Evolutionary conservation across 2,797 vertebrate genomes (phyloP), one percentile per base, ranked within the genome.

Genomic region (Esox lucius): DNA sequence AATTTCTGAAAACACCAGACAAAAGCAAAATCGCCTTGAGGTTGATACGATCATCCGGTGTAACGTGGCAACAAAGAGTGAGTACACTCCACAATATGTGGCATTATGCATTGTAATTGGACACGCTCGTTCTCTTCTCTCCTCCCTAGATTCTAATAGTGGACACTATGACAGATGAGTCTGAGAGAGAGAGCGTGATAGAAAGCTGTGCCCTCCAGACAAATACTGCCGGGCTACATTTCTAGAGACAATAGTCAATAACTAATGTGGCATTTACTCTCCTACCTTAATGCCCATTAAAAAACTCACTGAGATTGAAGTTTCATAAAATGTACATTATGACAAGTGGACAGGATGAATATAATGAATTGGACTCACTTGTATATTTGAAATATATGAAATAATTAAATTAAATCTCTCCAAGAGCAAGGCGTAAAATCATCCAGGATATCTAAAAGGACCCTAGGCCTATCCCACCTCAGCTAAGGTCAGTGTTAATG

Each of bases 31-130:
- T 76, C 35, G 73, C 83, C 86, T 73, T 17, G 17, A 26, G 78
- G 75, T 24, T 24, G 12, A 53, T 31, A 70, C 72, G 72, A 76
- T 80, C 70, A 80, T 75, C 83, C 79, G 31, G 67, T 4, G 6
- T 9, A 1, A 19, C 11, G 76, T 70, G 74, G 9, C 49, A 72
- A 80, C 31, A 74, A 53, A 67, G 82, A 62, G 75, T 12, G 22
- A 24, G 77, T 59, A 62, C 78, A 59, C 35, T 66, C 19, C 6
- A 5, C 71, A 78, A 76, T 87, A 33, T 81, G 77, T 78, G 84
- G 80, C 76, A 80, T 77, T 77, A 19, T 15, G 70, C 80, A 19
- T 16, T 71, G 76, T 84, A 87, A 85, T 76, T 83, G 82, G 71
- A 33, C 65, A n/a, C 64, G 70, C 73, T 83, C 82, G 71, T 82